Percentiles rank a stretch among this genome's conserved stretches.
phyloP scores from a whole-genome alignment of 2,888 invertebrate genomes.

The Melipona beecheii region DNA sequence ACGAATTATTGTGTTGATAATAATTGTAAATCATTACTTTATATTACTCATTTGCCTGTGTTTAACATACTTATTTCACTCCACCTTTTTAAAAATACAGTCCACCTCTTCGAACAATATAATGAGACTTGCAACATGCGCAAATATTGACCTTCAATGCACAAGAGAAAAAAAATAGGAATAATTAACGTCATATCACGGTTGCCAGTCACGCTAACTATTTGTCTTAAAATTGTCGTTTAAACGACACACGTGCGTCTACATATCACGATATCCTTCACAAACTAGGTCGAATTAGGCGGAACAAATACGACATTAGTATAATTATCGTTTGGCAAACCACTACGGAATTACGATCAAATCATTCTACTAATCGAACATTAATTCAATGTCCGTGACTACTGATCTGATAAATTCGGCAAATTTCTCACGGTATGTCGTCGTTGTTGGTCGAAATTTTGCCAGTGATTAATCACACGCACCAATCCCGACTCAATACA shows the following conservation, averaged over 20 bases:
- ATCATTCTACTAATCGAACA: constrained; percentile 53
- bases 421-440: constrained; percentile 13
- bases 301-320: constrained; percentile 35
- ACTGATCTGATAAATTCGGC: constrained; percentile 22
- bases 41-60: neutral
- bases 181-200: neutral
- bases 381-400: constrained; percentile 40
- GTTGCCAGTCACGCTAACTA: neutral
- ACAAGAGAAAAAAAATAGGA: neutral
- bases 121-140: neutral
- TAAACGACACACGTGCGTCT: neutral
- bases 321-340: constrained; percentile 55
- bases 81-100: neutral
- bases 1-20: neutral
- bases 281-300: neutral
- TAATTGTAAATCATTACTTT: neutral
- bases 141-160: neutral
- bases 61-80: neutral
- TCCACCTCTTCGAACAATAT: neutral
- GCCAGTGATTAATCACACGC: constrained; percentile 41
- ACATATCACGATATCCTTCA: constrained; percentile 19
- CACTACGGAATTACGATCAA: neutral
- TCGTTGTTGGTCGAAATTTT: constrained; percentile 18
- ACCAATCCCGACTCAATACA: constrained; percentile 1
- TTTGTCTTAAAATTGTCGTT: neutral